Base-by-base conservation (phyloP, 1,140 invertebrate species). In the Spodoptera frugiperda region DNA sequence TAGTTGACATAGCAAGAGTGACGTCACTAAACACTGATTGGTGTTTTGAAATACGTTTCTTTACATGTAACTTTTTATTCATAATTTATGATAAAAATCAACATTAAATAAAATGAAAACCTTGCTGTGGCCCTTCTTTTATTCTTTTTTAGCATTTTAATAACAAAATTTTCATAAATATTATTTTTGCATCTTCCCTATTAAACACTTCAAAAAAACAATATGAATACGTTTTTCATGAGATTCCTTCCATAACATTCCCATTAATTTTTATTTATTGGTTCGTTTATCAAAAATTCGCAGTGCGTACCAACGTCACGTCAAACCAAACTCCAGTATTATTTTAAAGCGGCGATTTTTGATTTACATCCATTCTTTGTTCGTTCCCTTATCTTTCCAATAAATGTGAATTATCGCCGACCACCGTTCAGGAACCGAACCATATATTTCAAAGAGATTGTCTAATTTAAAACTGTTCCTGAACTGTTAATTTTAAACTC, bases 381-480 rank as follows among this genome's bases (percentile, higher is more conserved):
- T 71, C 68, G 68, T 55, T 68, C 81, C 82, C 83, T 89, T 89
- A 89, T 88, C 88, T 83, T 78, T 78, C 84, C 87, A 89, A 91
- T 91, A 87, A 89, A 89, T 63, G 82, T 89, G 88, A 91, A 78
- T 89, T 91, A 91, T 88, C 79, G 82, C 19, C 68, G 76, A 82
- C 81, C 84, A 80, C 79, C 84, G 87, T 77, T 87, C 83, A 78
- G 82, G 82, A 84, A 81, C 63, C 68, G 72, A 77, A 76, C 51
- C 39, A 67, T 83, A 84, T 89, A 87, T 88, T 82, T 88, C 83
- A 86, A 86, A 87, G 83, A 87, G 84, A 89, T 89, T 89, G 82
- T 89, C 86, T 91, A 86, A 89, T 89, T 87, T 89, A 84, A 85
- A 89, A 86, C 74, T 71, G 19, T 68, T 73, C 72, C 67, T 82